phyloP scores from a whole-genome alignment of 2,888 invertebrate genomes.

The Amitus sp. region DNA sequence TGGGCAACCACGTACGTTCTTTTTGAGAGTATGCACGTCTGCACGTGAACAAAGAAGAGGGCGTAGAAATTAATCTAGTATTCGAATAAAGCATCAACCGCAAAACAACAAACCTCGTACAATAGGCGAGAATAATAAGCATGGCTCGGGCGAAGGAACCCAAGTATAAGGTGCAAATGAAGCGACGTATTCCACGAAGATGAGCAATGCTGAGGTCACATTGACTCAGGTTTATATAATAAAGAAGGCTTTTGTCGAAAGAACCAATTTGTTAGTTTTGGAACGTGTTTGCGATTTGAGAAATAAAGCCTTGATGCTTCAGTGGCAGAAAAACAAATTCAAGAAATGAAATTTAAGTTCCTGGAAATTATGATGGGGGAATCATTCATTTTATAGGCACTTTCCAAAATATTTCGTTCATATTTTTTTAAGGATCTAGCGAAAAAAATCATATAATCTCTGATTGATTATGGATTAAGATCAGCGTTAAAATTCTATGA shows the following conservation, averaged over 20 bases:
- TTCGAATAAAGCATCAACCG: slow-evolving; percentile 7
- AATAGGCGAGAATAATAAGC: slow-evolving; percentile 3
- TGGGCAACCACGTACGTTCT: neutral
- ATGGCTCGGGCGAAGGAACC: neutral
- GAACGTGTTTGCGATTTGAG: too few species aligned
- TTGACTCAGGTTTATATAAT: neutral
- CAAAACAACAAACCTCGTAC: slow-evolving; percentile 2
- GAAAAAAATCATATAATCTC: too few species aligned
- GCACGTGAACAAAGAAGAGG: slow-evolving; percentile 3
- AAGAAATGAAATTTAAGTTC: too few species aligned
- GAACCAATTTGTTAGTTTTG: too few species aligned
- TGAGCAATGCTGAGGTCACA: neutral
- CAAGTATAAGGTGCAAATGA: neutral
- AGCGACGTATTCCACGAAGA: neutral
- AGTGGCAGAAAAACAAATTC: too few species aligned
- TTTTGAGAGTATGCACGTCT: neutral
- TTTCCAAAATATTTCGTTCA: too few species aligned
- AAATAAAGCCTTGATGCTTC: too few species aligned
- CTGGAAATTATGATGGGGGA: too few species aligned
- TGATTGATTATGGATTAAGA: too few species aligned
- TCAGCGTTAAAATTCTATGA: too few species aligned
- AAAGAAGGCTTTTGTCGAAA: neutral
- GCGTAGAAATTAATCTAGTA: slow-evolving; percentile 3
- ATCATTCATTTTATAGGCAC: too few species aligned
- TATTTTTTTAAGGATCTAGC: too few species aligned